A percentile compares a stretch with the other conserved stretches of the same genome.
Conservation (phyloP, 2,797 vertebrate genomes). For the Microcaecilia unicolor region DNA sequence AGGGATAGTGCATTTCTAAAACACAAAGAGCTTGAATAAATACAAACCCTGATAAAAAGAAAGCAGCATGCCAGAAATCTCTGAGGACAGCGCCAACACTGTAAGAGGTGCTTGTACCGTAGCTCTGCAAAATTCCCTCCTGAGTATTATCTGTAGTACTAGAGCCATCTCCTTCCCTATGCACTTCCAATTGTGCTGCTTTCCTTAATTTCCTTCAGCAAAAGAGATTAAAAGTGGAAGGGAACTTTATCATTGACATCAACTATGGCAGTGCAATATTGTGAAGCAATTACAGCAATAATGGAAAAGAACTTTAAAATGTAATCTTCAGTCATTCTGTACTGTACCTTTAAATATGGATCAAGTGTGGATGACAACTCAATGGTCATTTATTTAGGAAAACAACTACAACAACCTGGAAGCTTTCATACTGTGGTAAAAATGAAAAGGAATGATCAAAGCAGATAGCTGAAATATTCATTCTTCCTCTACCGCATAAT, state of each 20-base stretch:
- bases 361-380: no score
- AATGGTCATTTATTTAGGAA: no score
- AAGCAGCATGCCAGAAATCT: conserved; percentile 94
- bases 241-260: conserved; percentile 45
- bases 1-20: conserved; percentile 54
- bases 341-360: no score
- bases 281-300: conserved; percentile 24
- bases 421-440: no score
- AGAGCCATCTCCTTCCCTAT: conserved; percentile 97
- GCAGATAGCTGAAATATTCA: no score
- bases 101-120: conserved; percentile 66
- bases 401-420: no score
- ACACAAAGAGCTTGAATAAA: conserved; percentile 52
- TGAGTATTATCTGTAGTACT: conserved; percentile 97
- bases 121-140: conserved; percentile 79
- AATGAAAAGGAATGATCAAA: no score
- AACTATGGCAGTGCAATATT: conserved; percentile 10
- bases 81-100: conserved; percentile 86
- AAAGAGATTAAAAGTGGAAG: conserved; percentile 67
- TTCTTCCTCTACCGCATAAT: no score
- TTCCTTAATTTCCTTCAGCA: conserved; percentile 96
- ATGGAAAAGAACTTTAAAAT: conserved; percentile 26
- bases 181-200: conserved; percentile 94
- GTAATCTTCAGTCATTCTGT: no score
- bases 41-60: conserved; percentile 98